phyloP scores from a whole-genome alignment of 2,888 invertebrate genomes.

The Coleophora flavipennella region DNA sequence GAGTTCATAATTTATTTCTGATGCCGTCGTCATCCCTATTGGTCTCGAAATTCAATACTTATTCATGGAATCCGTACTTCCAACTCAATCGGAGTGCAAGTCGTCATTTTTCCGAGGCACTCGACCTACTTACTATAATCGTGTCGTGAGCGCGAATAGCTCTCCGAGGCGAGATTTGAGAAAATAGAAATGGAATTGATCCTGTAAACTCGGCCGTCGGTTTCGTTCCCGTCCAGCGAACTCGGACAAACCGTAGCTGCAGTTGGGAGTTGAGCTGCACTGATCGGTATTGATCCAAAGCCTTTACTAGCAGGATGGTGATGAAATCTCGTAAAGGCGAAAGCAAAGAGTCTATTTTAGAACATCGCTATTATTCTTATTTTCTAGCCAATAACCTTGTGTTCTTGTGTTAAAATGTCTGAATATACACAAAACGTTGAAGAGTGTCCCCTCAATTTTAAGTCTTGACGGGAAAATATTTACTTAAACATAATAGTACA shows the following conservation, averaged over 20 bases:
- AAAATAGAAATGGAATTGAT: conserved; percentile 43
- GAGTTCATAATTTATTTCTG: too few relatives aligned
- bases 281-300: neutral
- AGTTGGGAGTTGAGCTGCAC: neutral
- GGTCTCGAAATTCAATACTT: conserved; percentile 10
- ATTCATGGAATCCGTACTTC: conserved; percentile 13
- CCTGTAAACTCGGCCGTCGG: conserved; percentile 32
- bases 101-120: conserved; percentile 22
- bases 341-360: too few relatives aligned
- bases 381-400: too few relatives aligned
- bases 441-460: too few relatives aligned
- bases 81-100: conserved; percentile 12
- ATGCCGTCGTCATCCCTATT: conserved; percentile 2
- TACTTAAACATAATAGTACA: too few relatives aligned
- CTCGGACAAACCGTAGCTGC: conserved; percentile 2
- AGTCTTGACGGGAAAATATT: too few relatives aligned
- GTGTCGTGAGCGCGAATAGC: conserved; percentile 26
- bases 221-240: too few relatives aligned
- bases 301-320: neutral
- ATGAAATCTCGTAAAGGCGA: too few relatives aligned
- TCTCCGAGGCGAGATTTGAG: conserved; percentile 25
- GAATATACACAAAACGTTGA: too few relatives aligned
- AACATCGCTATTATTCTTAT: too few relatives aligned
- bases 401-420: too few relatives aligned
- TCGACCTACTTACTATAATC: conserved; percentile 34